Conservation (phyloP, 2,797 vertebrate genomes). For the Catamblyrhynchus diadema region DNA sequence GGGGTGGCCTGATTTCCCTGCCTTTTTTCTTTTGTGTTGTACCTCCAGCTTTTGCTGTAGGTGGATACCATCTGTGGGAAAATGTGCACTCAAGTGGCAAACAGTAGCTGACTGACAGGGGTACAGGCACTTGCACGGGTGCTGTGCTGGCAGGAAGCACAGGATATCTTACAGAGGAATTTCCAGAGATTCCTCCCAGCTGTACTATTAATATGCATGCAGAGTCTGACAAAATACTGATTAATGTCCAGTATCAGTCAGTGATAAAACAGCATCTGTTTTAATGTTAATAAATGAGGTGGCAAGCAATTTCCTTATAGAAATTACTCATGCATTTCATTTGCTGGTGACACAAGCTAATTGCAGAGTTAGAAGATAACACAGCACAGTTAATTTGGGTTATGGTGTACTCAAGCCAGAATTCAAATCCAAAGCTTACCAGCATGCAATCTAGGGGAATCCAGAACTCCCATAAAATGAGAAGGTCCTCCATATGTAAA, state of each 20-base stretch:
- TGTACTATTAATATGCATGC: constrained; percentile 61
- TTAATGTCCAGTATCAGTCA: constrained; percentile 72
- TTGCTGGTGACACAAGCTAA: constrained; percentile 65
- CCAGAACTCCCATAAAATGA: background rate
- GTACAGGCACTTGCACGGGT: background rate
- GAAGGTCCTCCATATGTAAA: background rate
- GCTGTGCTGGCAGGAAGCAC: background rate
- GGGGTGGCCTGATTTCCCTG: background rate
- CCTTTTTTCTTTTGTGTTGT: background rate
- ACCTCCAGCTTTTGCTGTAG: constrained; percentile 22
- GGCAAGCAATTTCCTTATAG: constrained; percentile 63
- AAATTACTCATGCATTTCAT: constrained; percentile 72
- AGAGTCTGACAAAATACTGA: constrained; percentile 65
- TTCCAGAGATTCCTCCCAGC: constrained; percentile 17
- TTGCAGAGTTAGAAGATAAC: constrained; percentile 62
- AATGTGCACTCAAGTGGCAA: constrained; percentile 37
- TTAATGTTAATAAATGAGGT: constrained; percentile 71
- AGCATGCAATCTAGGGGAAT: background rate
- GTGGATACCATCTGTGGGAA: constrained; percentile 36
- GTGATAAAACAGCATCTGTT: constrained; percentile 72
- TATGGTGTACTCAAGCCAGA: background rate
- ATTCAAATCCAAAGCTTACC: constrained; percentile 1
- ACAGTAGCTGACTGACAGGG: background rate
- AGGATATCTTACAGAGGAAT: constrained; percentile 7
- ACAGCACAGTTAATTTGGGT: constrained; percentile 44